Evolutionary conservation across 2,888 invertebrate genomes (phyloP).

Genomic region (Anorthoa munda): DNA sequence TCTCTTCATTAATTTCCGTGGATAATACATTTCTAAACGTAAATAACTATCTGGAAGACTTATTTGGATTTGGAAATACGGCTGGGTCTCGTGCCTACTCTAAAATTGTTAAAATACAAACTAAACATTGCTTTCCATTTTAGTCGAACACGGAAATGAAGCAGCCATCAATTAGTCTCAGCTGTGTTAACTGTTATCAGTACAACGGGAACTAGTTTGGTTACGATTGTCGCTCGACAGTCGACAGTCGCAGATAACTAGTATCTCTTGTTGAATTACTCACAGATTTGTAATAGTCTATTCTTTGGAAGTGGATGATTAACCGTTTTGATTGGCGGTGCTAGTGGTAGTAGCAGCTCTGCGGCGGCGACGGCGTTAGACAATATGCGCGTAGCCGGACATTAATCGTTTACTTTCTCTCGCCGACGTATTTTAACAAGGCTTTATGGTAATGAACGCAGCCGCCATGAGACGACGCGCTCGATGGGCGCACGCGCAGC

Average conservation of each 20-base stretch:
- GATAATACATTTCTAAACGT: constrained; percentile 1
- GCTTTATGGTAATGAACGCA: constrained; percentile 64
- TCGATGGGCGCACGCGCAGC: constrained; percentile 5
- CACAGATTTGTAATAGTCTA: constrained; percentile 6
- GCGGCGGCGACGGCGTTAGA: constrained; percentile 3
- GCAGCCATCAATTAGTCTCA: constrained; percentile 29
- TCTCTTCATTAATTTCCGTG: not conserved
- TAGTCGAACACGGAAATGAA: constrained; percentile 38
- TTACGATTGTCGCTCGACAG: constrained; percentile 18
- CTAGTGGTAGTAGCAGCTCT: not conserved
- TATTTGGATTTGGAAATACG: not conserved
- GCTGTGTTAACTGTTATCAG: constrained; percentile 37
- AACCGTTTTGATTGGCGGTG: not conserved
- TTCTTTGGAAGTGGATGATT: constrained; percentile 5
- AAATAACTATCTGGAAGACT: not conserved
- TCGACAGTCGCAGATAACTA: constrained; percentile 14
- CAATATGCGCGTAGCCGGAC: constrained; percentile 30
- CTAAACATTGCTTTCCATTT: constrained; percentile 22
- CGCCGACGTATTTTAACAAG: constrained; percentile 64
- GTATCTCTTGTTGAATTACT: constrained; percentile 9
- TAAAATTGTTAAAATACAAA: constrained; percentile 4
- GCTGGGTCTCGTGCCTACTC: not conserved
- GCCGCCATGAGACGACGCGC: constrained; percentile 28
- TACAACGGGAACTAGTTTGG: constrained; percentile 40
- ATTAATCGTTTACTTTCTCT: constrained; percentile 70